Evolutionary conservation across 2,113 vertebrate species (phyloP), one percentile per base, ranked within the genome.

Genomic region (Mesoclemmys tuberculata): DNA sequence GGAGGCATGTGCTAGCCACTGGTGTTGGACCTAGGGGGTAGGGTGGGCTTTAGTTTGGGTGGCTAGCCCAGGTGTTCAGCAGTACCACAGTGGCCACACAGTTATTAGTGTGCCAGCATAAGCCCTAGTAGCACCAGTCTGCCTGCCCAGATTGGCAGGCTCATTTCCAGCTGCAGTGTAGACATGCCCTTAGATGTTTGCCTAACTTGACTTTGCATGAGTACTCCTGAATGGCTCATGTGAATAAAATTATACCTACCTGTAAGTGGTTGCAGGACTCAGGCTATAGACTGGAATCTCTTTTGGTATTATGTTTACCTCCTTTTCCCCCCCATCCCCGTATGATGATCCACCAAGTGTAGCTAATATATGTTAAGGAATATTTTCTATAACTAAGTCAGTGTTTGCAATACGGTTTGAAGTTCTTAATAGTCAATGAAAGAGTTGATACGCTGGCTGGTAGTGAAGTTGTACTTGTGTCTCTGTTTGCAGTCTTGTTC

Each of bases 171-270:
- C 64, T 38, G n/a, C 35, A 38, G 19, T 38, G 26, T 58, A 58
- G 56, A 58, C 56, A 9, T 71, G 38, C 64, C 35, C 18, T 68
- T 68, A 68, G 35, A 31, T 13, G 4, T 68, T 21, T 8, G 41
- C 74, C 6, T 44, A 8, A 77, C 74, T 46, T 24, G 13, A 27
- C 74, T 75, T 27, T n/a, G 24, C 38, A 75, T 27, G 41, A 27
- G 6, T 12, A 26, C 22, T 46, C 74, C 26, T 12, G 74, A 41
- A 27, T 26, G 90, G 64, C 48, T 61, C 80, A 44, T 61, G 21
- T 44, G 26, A 46, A 71, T 85, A 88, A 79, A 0, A 0, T 80
- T 75, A 58, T 0, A 0, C 35, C 2, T 80, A 88, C 89, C n/a
- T 80, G 49, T 46, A 75, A 41, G 91, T 90, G 88, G 14, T 5